Percentiles rank a stretch among this genome's conserved stretches.
These are phyloP conservation scores for Azorinus chamasolen DNA, from an alignment of 2,888 invertebrate genomes.

Conservation along the genomic window DNA sequence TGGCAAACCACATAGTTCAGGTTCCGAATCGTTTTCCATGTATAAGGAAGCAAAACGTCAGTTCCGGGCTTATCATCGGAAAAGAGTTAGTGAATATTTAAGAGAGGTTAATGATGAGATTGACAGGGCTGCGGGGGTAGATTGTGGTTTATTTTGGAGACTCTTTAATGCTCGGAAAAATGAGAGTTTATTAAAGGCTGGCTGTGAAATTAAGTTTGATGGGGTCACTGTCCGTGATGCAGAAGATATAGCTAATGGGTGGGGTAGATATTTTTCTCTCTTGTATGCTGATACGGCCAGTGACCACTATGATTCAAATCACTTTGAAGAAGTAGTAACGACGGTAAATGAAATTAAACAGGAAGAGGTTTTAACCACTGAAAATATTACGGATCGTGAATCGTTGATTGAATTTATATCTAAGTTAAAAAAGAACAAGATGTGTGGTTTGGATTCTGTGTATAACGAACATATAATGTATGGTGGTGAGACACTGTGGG, in stretches of 20 bases:
- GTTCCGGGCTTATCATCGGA: neutral
- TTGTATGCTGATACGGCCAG: neutral
- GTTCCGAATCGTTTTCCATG: neutral
- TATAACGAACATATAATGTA: constrained; percentile 5
- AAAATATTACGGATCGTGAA: neutral
- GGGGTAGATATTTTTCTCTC: neutral
- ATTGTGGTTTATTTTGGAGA: constrained; percentile 1
- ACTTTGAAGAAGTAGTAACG: neutral
- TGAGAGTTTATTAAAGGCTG: neutral
- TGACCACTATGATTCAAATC: neutral
- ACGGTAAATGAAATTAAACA: neutral
- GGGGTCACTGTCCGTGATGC: constrained; percentile 2
- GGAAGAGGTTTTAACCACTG: neutral
- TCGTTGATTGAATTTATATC: neutral
- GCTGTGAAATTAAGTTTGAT: constrained; percentile 9
- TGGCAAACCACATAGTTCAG: too few relatives aligned
- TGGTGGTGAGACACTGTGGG: neutral
- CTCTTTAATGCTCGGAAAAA: neutral
- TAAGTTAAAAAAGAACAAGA: neutral
- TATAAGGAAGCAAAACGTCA: constrained; percentile 7
- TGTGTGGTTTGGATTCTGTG: constrained; percentile 1
- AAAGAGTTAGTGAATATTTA: neutral
- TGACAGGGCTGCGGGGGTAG: constrained; percentile 8
- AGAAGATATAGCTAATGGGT: neutral
- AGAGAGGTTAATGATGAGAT: constrained; percentile 5